Evolutionary conservation across 2,797 vertebrate genomes (phyloP), one percentile per base, ranked within the genome.

Genomic region (Adelosebastes latens): DNA sequence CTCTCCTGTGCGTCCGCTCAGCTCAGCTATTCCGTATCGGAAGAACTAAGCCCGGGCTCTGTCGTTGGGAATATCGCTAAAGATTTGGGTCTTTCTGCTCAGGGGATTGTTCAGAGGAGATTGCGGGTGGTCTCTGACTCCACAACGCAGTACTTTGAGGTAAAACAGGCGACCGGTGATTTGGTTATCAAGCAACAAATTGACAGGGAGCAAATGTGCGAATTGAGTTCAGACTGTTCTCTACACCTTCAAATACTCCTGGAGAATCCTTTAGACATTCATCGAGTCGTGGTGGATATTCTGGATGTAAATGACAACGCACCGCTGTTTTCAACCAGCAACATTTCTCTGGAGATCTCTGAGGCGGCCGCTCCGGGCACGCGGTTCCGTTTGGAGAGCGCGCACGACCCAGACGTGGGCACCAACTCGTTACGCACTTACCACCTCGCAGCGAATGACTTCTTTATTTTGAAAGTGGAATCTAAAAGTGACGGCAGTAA

Each of bases 271-370:
- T 88, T 99, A 85, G 96, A 97, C 55, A 96, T 97, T 18, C 95
- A 96, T 36, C 96, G 96, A n/a, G 94, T 99, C 22, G 94, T 96
- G 85, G 96, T 99, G 77, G 96, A 98, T 85, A 95, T 99, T 83
- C 84, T 97, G 92, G 98, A 99, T 83, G 93, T 98, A 67, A 99
- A 99, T 32, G 98, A 99, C 91, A 99, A 99, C 68, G 95, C 97
- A 16, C 98, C 98, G 6, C 95, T 93, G 80, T 99, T 99, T 90
- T 96, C 96, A 55, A 96, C 95, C 0, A 86, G 90, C 59, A 96
- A 96, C 84, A 95, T 97, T 81, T 96, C 96, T 32, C 68, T 99
- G 91, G 97, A 97, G 52, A 94, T 99, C 3, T 97, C 97, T 0
- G 98, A 99, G 81, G 97, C 97, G 34, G 96, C 97, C 5, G 92